phyloP scores from a whole-genome alignment of 2,797 vertebrate genomes.

The Bucorvus abyssinicus region DNA sequence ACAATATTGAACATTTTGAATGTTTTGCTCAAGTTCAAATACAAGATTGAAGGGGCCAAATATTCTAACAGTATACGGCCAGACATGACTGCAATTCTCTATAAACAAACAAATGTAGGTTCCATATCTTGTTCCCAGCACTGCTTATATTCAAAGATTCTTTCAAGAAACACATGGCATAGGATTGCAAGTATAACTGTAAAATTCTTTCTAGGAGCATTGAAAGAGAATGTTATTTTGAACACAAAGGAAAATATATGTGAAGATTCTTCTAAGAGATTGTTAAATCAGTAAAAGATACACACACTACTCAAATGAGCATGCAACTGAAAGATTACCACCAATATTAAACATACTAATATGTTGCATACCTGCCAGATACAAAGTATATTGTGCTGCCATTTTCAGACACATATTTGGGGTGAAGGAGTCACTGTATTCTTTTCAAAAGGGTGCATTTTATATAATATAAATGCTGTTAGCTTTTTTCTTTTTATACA shows the following conservation, averaged over 20 bases:
- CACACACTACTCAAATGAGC: not conserved
- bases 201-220: not conserved
- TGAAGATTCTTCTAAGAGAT: not conserved
- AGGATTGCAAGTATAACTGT: not conserved
- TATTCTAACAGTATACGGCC: not conserved
- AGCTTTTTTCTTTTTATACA: not conserved
- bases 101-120: not conserved
- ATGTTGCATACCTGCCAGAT: not conserved
- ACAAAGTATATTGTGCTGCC: not conserved
- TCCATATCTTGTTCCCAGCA: not conserved
- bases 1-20: not conserved
- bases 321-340: not conserved
- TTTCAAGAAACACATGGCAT: not conserved
- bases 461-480: not conserved
- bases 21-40: not conserved
- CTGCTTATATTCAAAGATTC: not conserved
- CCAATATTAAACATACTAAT: not conserved
- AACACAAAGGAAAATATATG: not conserved
- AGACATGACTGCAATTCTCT: not conserved
- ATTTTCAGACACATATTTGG: not conserved
- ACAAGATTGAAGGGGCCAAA: not conserved
- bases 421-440: not conserved
- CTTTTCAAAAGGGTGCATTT: not conserved
- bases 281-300: not conserved
- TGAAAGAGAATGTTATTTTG: not conserved